These are phyloP conservation scores for Arrhamphus sclerolepis DNA, from an alignment of 2,797 vertebrate species.

Conservation along the genomic window DNA sequence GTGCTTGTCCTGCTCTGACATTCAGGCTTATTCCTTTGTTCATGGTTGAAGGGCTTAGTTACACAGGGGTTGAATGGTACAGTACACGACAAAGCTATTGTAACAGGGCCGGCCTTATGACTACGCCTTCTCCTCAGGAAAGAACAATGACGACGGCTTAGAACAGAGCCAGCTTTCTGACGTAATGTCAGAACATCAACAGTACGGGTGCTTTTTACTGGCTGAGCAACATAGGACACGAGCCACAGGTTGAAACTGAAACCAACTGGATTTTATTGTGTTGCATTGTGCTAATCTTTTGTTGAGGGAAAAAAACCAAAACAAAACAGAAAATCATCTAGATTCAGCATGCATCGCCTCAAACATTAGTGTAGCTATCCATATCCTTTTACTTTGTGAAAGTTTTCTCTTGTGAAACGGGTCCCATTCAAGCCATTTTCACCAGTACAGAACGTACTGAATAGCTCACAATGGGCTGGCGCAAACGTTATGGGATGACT, in stretches of 20 bases:
- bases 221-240: slow-evolving; percentile 20
- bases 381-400: background rate
- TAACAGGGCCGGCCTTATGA: slow-evolving; percentile 49
- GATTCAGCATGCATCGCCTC: slow-evolving; percentile 1
- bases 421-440: too few species aligned
- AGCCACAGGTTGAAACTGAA: slow-evolving; percentile 14
- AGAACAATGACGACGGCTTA: slow-evolving; percentile 52
- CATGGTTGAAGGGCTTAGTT: slow-evolving; percentile 30
- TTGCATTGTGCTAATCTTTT: slow-evolving; percentile 22
- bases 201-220: slow-evolving; percentile 49
- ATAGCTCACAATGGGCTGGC: too few species aligned
- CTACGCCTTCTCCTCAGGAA: slow-evolving; percentile 22
- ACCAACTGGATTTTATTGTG: slow-evolving; percentile 21
- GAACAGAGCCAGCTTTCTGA: slow-evolving; percentile 55
- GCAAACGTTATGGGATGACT: too few species aligned
- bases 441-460: too few species aligned
- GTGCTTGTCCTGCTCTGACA: slow-evolving; percentile 41
- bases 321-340: slow-evolving; percentile 1
- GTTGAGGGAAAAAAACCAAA: background rate
- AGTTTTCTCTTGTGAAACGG: too few species aligned
- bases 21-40: slow-evolving; percentile 45
- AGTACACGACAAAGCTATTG: slow-evolving; percentile 46
- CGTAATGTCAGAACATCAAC: slow-evolving; percentile 48
- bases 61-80: slow-evolving; percentile 21
- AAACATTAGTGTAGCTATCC: background rate